Base-by-base conservation (phyloP, 92 coral and sea anemone species). In the Anthopleura xanthogrammica region DNA sequence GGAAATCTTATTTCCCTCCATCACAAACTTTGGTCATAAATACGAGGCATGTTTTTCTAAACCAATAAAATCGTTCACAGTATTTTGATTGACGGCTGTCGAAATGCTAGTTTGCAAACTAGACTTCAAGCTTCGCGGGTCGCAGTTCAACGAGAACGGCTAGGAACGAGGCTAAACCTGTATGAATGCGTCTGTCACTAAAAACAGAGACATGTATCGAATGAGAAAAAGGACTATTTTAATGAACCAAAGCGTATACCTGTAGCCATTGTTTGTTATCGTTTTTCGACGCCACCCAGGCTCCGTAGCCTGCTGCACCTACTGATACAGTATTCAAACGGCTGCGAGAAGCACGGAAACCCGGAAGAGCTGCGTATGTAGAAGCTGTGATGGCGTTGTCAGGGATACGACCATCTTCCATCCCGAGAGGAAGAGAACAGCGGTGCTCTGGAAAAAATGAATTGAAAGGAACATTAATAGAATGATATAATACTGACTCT, bases 351-450 rank as follows among this genome's bases (percentile, higher is more conserved):
- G 84, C 84, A 12, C 76, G 84, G 17, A 2, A n/a, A 14, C 60
- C 71, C 3, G 74, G 75, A 2, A 60, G 40, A 8, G 52, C 56
- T 3, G 82, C 50, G 24, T 20, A n/a, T 11, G 83, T 52, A 16
- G 88, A 85, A 10, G 88, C 83, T 4, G 83, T 20, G 75, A 85
- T 72, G 20, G 82, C 83, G 39, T 4, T 68, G 19, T 66, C 80
- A 3, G 83, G 83, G 14, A 85, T 85, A 41, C 83, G 83, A 19
- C 88, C 88, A 22, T 85, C 82, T 20, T 85, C 83, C 78, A 85
- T 85, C n/a, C 88, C 88, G n/a, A 85, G 83, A 29, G 88, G 88
- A 23, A 85, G 77, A 3, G 83, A 65, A 55, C 88, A 85, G 12
- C 79, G 40, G 50, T 82, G 85, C 8, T 20, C 85, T 82, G 55